These are phyloP conservation scores for Pachyuromys duprasi DNA, from an alignment of 2,797 vertebrate species.

Conservation along the genomic window DNA sequence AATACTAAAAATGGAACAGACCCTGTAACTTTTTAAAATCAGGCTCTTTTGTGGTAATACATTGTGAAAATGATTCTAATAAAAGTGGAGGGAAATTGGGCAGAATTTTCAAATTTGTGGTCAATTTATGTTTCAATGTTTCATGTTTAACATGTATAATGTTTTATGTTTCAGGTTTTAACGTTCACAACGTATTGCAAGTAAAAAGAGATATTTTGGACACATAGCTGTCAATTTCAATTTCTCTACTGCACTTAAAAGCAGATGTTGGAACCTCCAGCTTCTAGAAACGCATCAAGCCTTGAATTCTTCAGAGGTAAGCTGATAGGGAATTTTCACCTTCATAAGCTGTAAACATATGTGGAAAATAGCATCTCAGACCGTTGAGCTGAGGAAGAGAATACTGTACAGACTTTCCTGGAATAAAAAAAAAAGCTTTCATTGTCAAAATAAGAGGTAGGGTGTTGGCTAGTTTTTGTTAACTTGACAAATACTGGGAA, in stretches of 20 bases:
- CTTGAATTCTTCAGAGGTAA: not conserved
- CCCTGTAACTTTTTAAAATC: constrained; percentile 47
- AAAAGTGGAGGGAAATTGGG: not conserved
- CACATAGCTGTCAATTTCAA: not conserved
- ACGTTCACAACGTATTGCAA: not conserved
- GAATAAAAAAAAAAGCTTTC: not conserved
- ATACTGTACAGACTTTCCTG: not conserved
- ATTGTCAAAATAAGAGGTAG: not conserved
- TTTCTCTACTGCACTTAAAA: not conserved
- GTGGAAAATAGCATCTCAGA: not conserved
- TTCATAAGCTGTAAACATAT: not conserved
- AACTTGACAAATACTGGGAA: not conserved
- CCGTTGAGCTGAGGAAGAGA: not conserved
- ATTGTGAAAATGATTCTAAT: constrained; percentile 55
- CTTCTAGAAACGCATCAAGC: not conserved
- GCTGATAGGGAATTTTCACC: not conserved
- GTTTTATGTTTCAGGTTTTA: not conserved
- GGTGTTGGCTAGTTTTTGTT: not conserved
- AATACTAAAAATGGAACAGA: constrained; percentile 47
- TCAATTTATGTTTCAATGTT: constrained; percentile 27
- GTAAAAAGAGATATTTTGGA: not conserved
- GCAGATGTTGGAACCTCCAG: not conserved
- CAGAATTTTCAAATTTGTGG: constrained; percentile 39
- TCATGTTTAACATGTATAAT: not conserved
- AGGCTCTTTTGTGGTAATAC: constrained; percentile 24